Evolutionary conservation across 2,888 invertebrate species (phyloP), one percentile per base, ranked within the genome.

Genomic region (Pseudeuparius sepicola): DNA sequence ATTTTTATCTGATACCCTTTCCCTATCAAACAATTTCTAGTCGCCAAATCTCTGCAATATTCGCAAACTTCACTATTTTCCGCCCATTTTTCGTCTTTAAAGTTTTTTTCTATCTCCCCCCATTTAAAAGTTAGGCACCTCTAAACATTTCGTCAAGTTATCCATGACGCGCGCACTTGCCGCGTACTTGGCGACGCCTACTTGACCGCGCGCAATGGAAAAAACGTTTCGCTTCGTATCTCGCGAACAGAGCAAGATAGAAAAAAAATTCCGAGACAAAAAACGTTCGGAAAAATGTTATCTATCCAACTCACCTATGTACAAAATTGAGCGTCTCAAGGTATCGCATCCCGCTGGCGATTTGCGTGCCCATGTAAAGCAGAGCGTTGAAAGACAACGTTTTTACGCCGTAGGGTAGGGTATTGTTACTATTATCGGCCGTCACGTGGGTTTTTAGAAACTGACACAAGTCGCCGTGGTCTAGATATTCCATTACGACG

Each of bases 301-400:
- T 10, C n/a, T 4, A 11, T 27, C n/a, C 12, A 11, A 33, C 34
- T 13, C 30, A 43, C 43, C 43, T 72, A 60, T 92, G 92, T 30
- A 92, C 89, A 59, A 90, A 89, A 64, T 87, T 85, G 46, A 88
- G 68, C 29, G 84, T 76, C 65, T 92, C 81, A 51, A 92, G 66
- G 60, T 90, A 90, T 53, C 82, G 76, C 87, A 90, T 89, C 9
- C 90, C 90, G 3, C 84, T 81, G 2, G 90, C 84, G 44, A 92
- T 78, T 63, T 92, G 88, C 34, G 78, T 74, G 27, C 84, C 83
- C 63, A 88, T 75, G 63, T 81, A 83, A 45, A 88, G 70, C 55
- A 88, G 69, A 60, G 76, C 76, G 56, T 78, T 77, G 61, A 75
- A 76, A 56, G 78, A 78, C 42, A 80, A 64, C 12, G 73, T 72